Conservation (phyloP, 2,113 vertebrate species). For the Cephalophus harveyi region DNA sequence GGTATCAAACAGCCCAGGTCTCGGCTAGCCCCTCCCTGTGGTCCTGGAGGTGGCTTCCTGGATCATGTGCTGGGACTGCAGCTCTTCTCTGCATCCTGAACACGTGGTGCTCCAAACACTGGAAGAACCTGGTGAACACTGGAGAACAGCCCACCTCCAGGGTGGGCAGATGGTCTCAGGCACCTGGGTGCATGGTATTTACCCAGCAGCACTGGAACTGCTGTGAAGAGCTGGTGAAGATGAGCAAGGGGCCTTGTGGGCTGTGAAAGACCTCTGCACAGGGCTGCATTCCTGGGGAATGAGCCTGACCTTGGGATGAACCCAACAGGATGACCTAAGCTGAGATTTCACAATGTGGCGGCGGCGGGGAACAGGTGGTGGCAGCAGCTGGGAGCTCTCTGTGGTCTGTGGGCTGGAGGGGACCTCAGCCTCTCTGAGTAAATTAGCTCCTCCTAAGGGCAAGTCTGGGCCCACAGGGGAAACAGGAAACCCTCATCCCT, state of each 20-base stretch:
- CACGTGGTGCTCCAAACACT: rapidly evolving
- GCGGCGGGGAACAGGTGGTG: background rate
- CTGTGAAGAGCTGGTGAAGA: background rate
- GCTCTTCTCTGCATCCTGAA: background rate
- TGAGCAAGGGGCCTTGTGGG: background rate
- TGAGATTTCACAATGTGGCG: background rate
- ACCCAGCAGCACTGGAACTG: background rate
- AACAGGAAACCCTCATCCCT: background rate
- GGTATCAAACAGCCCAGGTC: rapidly evolving
- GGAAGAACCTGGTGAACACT: background rate
- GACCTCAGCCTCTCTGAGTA: background rate
- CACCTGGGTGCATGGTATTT: background rate
- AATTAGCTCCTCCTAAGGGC: background rate
- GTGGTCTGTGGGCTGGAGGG: background rate
- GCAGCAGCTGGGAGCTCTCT: background rate
- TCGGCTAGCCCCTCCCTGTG: background rate
- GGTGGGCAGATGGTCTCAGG: background rate
- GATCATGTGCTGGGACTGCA: too few species aligned
- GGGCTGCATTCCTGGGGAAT: background rate
- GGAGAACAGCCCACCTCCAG: background rate
- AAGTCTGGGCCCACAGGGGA: background rate
- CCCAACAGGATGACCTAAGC: background rate
- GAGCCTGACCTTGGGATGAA: conserved; percentile 30
- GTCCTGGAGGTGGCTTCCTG: too few species aligned
- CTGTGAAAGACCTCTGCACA: background rate